A percentile compares a stretch with the other conserved stretches of the same genome.
These are phyloP conservation scores for Agrochola lota DNA, from an alignment of 2,888 invertebrate species.

Conservation along the genomic window DNA sequence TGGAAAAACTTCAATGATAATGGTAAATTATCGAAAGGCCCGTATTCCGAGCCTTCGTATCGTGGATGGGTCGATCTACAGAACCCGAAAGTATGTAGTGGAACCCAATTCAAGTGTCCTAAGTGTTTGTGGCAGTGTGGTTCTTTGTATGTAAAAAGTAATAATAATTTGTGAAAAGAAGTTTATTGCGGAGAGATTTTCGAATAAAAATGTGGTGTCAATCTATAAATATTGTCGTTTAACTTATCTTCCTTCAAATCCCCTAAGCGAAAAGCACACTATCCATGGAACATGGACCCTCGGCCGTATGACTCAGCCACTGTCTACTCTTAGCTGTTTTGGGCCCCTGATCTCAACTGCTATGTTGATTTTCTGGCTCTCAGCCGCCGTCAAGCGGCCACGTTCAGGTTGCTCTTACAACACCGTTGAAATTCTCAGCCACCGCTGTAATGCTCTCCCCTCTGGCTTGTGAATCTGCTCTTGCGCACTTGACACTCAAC, in stretches of 20 bases:
- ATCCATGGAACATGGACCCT: no score
- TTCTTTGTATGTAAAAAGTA: slow-evolving; percentile 82
- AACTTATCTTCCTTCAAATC: slow-evolving; percentile 10
- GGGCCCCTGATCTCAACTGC: no score
- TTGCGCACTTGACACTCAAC: no score
- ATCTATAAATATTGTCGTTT: slow-evolving; percentile 42
- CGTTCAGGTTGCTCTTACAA: no score
- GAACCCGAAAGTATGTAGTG: slow-evolving; percentile 61
- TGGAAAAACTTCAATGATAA: slow-evolving; percentile 81
- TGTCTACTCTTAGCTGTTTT: no score
- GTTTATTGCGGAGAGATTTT: slow-evolving; percentile 75
- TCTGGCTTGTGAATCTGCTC: no score
- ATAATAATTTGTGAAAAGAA: slow-evolving; percentile 76
- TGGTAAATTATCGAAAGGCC: slow-evolving; percentile 69
- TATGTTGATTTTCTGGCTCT: no score
- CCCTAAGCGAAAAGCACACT: neutral
- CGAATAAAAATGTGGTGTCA: slow-evolving; percentile 80
- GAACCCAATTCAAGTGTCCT: slow-evolving; percentile 76
- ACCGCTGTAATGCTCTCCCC: no score
- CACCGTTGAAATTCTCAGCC: no score
- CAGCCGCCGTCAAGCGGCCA: no score
- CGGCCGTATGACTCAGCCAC: no score
- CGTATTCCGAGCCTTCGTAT: slow-evolving; percentile 62
- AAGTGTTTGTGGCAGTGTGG: slow-evolving; percentile 89
- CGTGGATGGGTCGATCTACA: slow-evolving; percentile 79